Evolutionary conservation across 2,797 vertebrate species (phyloP).

Genomic region (Aselliscus stoliczkanus): DNA sequence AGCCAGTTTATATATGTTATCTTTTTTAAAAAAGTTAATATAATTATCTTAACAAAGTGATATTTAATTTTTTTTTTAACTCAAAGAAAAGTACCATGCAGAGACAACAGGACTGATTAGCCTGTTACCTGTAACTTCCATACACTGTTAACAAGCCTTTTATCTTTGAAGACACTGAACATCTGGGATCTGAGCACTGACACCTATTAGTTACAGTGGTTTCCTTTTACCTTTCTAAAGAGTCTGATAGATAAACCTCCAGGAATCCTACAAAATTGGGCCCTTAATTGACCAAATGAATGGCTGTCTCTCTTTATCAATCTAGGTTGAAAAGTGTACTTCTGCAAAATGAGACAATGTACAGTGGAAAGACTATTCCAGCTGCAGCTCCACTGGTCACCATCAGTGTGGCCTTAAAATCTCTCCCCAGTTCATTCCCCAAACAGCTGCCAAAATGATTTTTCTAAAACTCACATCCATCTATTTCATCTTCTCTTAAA

Average conservation of each 20-base stretch:
- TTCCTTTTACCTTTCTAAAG: conserved; percentile 50
- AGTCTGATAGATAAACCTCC: conserved; percentile 43
- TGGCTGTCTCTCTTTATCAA: background rate
- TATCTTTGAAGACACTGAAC: conserved; percentile 22
- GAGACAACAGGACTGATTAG: background rate
- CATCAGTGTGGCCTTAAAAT: background rate
- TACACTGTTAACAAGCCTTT: conserved; percentile 42
- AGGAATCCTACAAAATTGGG: conserved; percentile 31
- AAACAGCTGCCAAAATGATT: background rate
- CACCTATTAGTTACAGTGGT: conserved; percentile 36
- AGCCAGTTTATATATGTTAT: background rate
- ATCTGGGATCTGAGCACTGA: conserved; percentile 47
- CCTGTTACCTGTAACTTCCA: background rate
- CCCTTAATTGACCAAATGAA: conserved; percentile 57
- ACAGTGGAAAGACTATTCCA: background rate
- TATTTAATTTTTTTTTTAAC: background rate
- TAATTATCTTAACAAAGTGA: background rate
- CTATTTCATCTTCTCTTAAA: background rate
- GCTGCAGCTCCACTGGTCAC: background rate
- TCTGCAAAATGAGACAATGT: background rate
- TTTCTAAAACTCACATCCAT: background rate
- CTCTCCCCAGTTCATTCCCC: background rate
- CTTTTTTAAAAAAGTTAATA: background rate
- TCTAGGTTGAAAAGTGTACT: conserved; percentile 21
- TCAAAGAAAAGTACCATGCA: background rate